A percentile compares a stretch with the other conserved stretches of the same genome.
phyloP scores from a whole-genome alignment of 1,140 invertebrate species.

The Drosophila nigrodunni region DNA sequence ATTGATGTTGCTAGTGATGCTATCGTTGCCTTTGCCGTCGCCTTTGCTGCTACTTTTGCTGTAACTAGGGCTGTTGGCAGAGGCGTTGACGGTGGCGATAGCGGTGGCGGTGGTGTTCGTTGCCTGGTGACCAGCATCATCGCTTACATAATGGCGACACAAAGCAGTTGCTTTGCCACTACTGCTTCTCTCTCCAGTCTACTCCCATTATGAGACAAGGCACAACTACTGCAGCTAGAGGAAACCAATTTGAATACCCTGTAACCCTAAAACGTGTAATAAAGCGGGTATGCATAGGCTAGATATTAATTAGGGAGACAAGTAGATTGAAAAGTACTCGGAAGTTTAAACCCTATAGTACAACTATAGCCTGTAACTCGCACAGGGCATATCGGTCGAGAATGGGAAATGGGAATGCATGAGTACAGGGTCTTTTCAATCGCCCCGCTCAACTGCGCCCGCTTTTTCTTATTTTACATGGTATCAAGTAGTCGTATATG shows the following conservation, averaged over 20 bases:
- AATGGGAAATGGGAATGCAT: too few species aligned
- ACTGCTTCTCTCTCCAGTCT: background rate
- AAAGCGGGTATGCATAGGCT: background rate
- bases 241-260: constrained; percentile 45
- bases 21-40: background rate
- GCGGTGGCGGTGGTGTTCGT: background rate
- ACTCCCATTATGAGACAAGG: too few species aligned
- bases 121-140: constrained; percentile 46
- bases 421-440: too few species aligned
- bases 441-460: too few species aligned
- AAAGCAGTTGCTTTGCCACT: constrained; percentile 44
- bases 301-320: too few species aligned
- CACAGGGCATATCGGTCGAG: too few species aligned
- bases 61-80: background rate
- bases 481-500: background rate
- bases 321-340: too few species aligned
- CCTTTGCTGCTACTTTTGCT: background rate
- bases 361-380: too few species aligned
- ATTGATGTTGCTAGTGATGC: background rate
- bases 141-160: constrained; percentile 48
- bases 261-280: background rate
- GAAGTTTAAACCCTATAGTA: too few species aligned
- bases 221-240: constrained; percentile 18
- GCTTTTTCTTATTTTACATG: background rate
- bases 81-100: background rate